A percentile compares a stretch with the other conserved stretches of the same genome.
These are phyloP conservation scores for Pseudorhombus dupliciocellatus DNA, from an alignment of 2,113 vertebrate species.

Conservation along the genomic window DNA sequence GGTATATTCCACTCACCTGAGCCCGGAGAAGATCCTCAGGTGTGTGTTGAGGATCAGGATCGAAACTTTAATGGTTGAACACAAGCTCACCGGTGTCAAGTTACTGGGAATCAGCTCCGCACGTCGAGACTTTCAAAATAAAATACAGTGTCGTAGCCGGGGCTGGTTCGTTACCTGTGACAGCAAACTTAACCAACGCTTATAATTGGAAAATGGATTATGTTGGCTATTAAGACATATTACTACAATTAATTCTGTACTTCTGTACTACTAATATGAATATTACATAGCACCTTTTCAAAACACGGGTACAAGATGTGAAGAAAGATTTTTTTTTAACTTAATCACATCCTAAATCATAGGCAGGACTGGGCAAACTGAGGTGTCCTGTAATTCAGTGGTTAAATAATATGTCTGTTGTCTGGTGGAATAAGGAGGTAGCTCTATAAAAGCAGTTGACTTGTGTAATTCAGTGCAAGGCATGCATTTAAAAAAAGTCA, in stretches of 20 bases:
- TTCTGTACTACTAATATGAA: too few relatives aligned
- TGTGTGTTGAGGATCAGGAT: constrained; percentile 10
- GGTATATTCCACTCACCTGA: constrained; percentile 56
- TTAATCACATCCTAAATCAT: too few relatives aligned
- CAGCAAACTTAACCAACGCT: neutral
- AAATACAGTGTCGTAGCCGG: neutral
- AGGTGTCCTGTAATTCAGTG: neutral
- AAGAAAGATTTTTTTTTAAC: too few relatives aligned
- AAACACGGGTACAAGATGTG: too few relatives aligned
- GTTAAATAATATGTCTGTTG: neutral
- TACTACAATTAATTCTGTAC: too few relatives aligned
- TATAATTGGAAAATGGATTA: too few relatives aligned
- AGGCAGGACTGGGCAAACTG: too few relatives aligned
- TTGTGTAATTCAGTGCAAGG: neutral
- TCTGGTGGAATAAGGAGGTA: neutral
- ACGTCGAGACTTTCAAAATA: constrained; percentile 40
- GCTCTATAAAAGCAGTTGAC: too few relatives aligned
- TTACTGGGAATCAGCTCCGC: neutral
- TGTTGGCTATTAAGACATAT: too few relatives aligned
- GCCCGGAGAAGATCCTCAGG: constrained; percentile 29
- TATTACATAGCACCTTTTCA: too few relatives aligned
- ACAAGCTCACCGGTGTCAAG: constrained; percentile 50
- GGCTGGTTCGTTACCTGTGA: neutral
- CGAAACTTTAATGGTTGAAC: constrained; percentile 1
- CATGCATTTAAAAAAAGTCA: neutral